Evolutionary conservation across 1,140 invertebrate genomes (phyloP), one percentile per base, ranked within the genome.

Genomic region (Lasaia peninsularis): DNA sequence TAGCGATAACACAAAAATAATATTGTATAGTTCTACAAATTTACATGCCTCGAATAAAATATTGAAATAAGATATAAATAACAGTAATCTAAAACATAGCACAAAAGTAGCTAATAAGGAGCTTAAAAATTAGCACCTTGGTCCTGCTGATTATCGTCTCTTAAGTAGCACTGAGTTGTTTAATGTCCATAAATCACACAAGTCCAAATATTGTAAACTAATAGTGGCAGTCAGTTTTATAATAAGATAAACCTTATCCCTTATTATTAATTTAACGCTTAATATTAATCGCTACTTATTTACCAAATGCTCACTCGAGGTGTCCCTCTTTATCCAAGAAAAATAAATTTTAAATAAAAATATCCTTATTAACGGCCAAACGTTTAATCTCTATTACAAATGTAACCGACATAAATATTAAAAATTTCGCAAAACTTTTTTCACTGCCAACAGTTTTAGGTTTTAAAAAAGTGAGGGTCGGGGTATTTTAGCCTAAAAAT

Each of bases 371-470:
- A 88, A 85, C 77, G 73, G 78, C 81, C 85, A 80, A 86, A 86
- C 69, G 69, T 80, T 82, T 80, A 86, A 83, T 85, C 80, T 86
- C 80, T 84, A n/a, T n/a, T 73, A 83, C 72, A 86, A 88, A 85
- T 80, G 69, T 86, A 86, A 88, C 85, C 81, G 81, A 86, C 76
- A 72, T 86, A 88, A 82, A 86, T 88, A 86, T 86, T 78, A 84
- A 86, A 84, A 84, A 86, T 82, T 85, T 84, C 65, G 78, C 80
- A 86, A 86, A 88, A 85, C 76, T 78, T 78, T 73, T 72, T 67
- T 57, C 72, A 78, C 80, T 73, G 73, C 74, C 73, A 81, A 86
- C 76, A 78, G 76, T 81, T 75, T 73, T 69, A 73, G 64, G 58
- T 65, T 67, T 71, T 60, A 79, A 84, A 86, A 87, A 85, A 79